Percentiles rank a stretch among this genome's conserved stretches.
Conservation (phyloP, 2,888 invertebrate genomes). For the Dynastes grantii region DNA sequence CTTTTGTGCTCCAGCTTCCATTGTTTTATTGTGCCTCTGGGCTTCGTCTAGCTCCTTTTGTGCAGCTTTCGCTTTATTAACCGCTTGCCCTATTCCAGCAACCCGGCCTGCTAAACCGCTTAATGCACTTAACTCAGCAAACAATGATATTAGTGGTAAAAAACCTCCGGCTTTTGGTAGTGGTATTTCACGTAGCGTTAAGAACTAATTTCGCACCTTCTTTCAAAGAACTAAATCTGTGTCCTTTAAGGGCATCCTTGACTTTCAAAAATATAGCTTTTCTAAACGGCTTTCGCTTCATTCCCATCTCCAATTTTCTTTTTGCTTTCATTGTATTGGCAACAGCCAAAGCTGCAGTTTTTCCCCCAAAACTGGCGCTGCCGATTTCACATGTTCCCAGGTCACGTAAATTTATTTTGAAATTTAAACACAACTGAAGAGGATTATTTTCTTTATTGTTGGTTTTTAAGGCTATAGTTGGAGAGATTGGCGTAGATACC, state of each 20-base stretch:
- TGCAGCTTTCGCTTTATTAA: constrained; percentile 1
- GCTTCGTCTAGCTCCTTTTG: background rate
- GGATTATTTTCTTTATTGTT: no score
- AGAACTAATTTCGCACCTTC: background rate
- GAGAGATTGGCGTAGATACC: no score
- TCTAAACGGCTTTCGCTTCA: background rate
- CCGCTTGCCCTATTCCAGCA: background rate
- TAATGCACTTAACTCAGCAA: background rate
- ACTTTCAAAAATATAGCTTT: background rate
- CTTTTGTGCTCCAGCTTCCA: background rate
- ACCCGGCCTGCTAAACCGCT: background rate
- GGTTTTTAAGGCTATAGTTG: no score
- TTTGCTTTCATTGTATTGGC: background rate
- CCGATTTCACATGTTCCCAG: background rate
- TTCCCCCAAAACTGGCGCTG: background rate
- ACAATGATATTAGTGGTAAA: background rate
- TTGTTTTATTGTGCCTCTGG: background rate
- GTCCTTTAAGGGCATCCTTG: background rate
- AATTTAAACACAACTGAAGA: no score
- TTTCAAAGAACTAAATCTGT: background rate
- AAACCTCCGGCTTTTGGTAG: background rate
- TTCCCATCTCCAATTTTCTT: background rate
- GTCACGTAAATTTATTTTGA: background rate
- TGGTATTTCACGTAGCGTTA: background rate
- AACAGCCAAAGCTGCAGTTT: background rate